Percentiles rank a stretch among this genome's conserved stretches.
Conservation (phyloP, 2,888 invertebrate genomes). For the Netelia fuscicornis region DNA sequence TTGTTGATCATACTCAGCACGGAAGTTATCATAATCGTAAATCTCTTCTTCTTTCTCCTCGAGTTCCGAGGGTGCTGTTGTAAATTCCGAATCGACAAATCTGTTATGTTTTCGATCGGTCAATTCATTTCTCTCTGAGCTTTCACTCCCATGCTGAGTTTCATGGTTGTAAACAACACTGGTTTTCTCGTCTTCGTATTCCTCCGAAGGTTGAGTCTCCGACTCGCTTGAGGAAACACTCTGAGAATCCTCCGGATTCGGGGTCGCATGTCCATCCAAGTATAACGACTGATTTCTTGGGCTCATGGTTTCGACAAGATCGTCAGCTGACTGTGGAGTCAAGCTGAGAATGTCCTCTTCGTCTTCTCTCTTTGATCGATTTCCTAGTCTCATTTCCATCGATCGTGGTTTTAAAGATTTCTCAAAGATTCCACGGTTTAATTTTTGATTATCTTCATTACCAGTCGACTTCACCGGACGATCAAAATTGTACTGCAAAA, state of each 20-base stretch:
- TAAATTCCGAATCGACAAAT: slow-evolving; percentile 28
- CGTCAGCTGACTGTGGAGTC: slow-evolving; percentile 4
- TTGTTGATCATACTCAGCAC: slow-evolving; percentile 85
- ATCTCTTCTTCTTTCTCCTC: slow-evolving; percentile 75
- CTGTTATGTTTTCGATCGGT: not conserved
- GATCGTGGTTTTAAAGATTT: slow-evolving; percentile 2
- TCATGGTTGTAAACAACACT: slow-evolving; percentile 1
- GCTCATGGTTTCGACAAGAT: slow-evolving; percentile 59
- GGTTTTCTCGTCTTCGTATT: slow-evolving; percentile 52
- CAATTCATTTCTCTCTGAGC: not conserved
- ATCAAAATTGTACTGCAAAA: slow-evolving; percentile 56
- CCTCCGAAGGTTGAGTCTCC: slow-evolving; percentile 18
- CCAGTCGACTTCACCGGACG: not conserved
- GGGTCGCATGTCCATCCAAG: slow-evolving; percentile 12
- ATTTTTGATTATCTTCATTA: not conserved
- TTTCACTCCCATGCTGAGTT: not conserved
- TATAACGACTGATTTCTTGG: slow-evolving; percentile 43
- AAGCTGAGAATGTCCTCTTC: slow-evolving; percentile 50
- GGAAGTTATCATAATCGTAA: slow-evolving; percentile 84
- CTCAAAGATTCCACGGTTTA: not conserved
- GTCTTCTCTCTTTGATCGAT: slow-evolving; percentile 55
- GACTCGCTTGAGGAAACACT: not conserved
- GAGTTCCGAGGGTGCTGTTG: slow-evolving; percentile 30
- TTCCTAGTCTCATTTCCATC: not conserved
- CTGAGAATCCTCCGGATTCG: slow-evolving; percentile 12